These are phyloP conservation scores for Choristoneura fumiferana DNA, from an alignment of 1,140 invertebrate species.

Conservation along the genomic window DNA sequence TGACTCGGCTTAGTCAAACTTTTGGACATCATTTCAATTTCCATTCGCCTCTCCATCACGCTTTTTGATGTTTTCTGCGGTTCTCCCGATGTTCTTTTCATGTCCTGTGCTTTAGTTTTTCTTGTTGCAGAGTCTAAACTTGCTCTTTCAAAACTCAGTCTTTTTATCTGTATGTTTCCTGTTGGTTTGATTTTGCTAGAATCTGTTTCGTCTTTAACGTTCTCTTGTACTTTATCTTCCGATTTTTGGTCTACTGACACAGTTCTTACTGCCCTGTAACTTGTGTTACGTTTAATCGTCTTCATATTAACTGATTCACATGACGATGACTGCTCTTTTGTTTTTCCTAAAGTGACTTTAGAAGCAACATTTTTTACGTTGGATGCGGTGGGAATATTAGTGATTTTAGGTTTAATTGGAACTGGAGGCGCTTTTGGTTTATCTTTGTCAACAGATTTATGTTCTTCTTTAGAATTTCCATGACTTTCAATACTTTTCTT, in stretches of 20 bases:
- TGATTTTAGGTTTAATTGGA: constrained; percentile 69
- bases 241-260: constrained; percentile 34
- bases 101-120: constrained; percentile 44
- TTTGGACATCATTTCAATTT: constrained; percentile 70
- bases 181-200: constrained; percentile 33
- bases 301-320: constrained; percentile 46
- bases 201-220: constrained; percentile 24
- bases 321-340: constrained; percentile 40
- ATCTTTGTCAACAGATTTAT: constrained; percentile 20
- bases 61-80: constrained; percentile 64
- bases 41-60: constrained; percentile 71
- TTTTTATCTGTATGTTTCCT: constrained; percentile 68
- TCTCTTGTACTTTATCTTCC: constrained; percentile 20
- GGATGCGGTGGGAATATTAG: constrained; percentile 37
- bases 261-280: constrained; percentile 45
- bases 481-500: constrained; percentile 30
- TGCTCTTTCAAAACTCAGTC: constrained; percentile 71
- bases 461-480: constrained; percentile 5
- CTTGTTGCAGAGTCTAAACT: constrained; percentile 71
- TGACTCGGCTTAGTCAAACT: constrained; percentile 35
- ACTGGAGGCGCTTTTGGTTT: constrained; percentile 72
- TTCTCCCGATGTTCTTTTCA: constrained; percentile 29
- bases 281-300: constrained; percentile 49
- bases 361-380: constrained; percentile 33
- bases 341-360: constrained; percentile 39